Evolutionary conservation across 2,113 vertebrate species (phyloP), one percentile per base, ranked within the genome.

Genomic region (Mastomys natalensis): DNA sequence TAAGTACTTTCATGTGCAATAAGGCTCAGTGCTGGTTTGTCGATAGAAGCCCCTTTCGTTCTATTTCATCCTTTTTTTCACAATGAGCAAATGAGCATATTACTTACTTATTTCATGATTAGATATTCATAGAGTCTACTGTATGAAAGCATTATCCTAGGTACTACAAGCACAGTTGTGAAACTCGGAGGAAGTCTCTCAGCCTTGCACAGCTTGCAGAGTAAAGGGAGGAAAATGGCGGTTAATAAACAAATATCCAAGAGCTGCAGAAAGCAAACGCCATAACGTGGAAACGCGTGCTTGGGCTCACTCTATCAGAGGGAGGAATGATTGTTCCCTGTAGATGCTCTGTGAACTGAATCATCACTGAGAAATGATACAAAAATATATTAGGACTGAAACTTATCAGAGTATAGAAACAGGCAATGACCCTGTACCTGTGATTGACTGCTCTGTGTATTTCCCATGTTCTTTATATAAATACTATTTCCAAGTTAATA

Each of bases 211-310:
- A 58, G 13, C 48, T 91, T 48, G 43, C 2, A 84, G 10, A 19
- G 40, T 53, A 87, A 45, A 74, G 82, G 53, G 26, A 10, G 78
- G 40, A 66, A 78, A 68, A 15, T 68, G 17, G 22, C 68, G 74
- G 31, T 80, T 87, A 85, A 70, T 87, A 94, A 78, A 48, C 48
- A 90, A 95, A 80, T 34, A 95, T 81, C 58, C 19, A 80, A 80
- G 48, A 64, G 37, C 45, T 62, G 0, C 60, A 74, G 62, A 96
- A 86, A 73, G 26, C 51, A 72, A 91, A 55, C 16, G 51, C 82
- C 24, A 3, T 48, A 51, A 87, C 21, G 3, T 70, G 58, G 66
- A 90, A 90, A 93, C 51, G 12, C 10, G 76, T 43, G 48, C 37
- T 24, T 62, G 43, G 43, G n/a, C 13, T 15, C 19, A 29, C 10